Evolutionary conservation across 2,113 vertebrate genomes (phyloP).

Genomic region (Morone chrysops): DNA sequence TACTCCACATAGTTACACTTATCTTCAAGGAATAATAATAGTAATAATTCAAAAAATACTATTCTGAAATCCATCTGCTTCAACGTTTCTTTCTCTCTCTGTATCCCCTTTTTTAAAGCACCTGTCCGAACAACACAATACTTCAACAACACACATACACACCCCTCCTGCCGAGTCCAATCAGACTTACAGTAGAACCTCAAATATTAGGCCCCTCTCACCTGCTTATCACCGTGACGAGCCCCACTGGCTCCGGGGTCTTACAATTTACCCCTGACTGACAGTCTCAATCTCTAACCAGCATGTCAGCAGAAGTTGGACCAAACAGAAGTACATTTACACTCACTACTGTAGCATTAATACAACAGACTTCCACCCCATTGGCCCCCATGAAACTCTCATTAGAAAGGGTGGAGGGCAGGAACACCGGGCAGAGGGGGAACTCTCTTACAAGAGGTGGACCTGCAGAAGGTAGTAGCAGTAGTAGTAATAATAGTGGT

Average conservation of each 20-base stretch:
- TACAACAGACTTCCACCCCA: conserved; percentile 84
- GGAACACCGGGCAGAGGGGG: conserved; percentile 28
- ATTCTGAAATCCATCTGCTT: conserved; percentile 68
- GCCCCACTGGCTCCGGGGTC: conserved; percentile 68
- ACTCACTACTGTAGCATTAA: conserved; percentile 89
- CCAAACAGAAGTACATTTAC: conserved; percentile 91
- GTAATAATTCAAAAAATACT: conserved; percentile 80
- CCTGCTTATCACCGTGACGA: conserved; percentile 28
- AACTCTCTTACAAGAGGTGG: conserved; percentile 56
- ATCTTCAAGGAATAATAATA: conserved; percentile 73
- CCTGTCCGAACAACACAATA: conserved; percentile 80
- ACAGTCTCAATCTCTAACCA: conserved; percentile 17
- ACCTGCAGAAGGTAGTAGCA: conserved; percentile 66
- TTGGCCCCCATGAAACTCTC: conserved; percentile 63
- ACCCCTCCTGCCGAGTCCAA: conserved; percentile 69
- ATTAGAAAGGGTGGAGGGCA: conserved; percentile 12
- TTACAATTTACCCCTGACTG: conserved; percentile 74
- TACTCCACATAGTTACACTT: conserved; percentile 78
- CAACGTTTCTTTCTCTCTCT: conserved; percentile 38
- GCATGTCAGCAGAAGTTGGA: conserved; percentile 87
- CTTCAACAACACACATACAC: conserved; percentile 75
- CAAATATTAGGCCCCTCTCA: conserved; percentile 52
- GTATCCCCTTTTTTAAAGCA: conserved; percentile 49
- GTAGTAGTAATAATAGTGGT: conserved; percentile 55
- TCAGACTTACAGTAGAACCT: conserved; percentile 82